A percentile compares a stretch with the other conserved stretches of the same genome.
Evolutionary conservation across 1,140 invertebrate genomes (phyloP).

Genomic region (Centruroides sculpturatus): DNA sequence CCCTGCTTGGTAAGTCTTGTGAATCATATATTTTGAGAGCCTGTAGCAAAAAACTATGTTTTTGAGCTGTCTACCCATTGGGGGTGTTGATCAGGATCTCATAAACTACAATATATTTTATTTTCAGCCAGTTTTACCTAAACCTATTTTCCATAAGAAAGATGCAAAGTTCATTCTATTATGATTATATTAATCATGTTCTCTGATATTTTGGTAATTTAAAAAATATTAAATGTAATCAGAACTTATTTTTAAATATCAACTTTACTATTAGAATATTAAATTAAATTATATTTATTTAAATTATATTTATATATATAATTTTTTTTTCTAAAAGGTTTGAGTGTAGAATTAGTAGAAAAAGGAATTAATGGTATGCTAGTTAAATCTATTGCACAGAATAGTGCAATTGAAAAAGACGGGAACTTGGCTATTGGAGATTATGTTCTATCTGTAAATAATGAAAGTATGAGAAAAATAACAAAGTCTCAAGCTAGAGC

Average conservation of each 20-base stretch:
- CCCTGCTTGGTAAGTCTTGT: no score
- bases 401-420: slow-evolving; percentile 42
- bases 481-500: slow-evolving; percentile 46
- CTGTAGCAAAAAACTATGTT: no score
- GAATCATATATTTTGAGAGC: no score
- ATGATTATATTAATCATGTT: background rate
- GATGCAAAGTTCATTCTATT: no score
- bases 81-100: no score
- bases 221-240: background rate
- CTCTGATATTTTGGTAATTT: background rate
- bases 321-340: slow-evolving; percentile 27
- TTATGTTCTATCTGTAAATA: slow-evolving; percentile 41
- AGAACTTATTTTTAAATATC: no score
- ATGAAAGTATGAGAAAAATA: slow-evolving; percentile 44
- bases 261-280: no score
- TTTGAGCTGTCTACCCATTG: no score
- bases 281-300: background rate
- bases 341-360: slow-evolving; percentile 41
- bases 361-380: slow-evolving; percentile 49
- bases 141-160: no score
- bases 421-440: slow-evolving; percentile 39
- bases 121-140: no score
- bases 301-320: slow-evolving; percentile 2
- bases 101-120: no score
- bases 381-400: slow-evolving; percentile 37